Evolutionary conservation across 2,888 invertebrate genomes (phyloP).

Genomic region (Eutolmus rufibarbis): DNA sequence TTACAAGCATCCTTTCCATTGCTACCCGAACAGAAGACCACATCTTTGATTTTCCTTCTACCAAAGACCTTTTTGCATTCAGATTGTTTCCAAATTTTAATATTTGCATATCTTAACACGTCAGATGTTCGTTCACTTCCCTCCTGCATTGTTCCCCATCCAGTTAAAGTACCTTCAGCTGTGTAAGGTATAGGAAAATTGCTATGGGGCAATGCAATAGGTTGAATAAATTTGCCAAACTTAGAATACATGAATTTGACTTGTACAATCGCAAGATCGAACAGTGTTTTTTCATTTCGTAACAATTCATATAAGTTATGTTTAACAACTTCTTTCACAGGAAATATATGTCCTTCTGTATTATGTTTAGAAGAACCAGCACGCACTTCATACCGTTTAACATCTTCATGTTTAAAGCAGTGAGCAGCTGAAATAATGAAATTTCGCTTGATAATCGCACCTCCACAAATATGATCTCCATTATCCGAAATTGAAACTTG

Average conservation of each 20-base stretch:
- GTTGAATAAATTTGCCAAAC: not conserved
- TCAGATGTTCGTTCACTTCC: slow-evolving; percentile 50
- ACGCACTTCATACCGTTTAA: not conserved
- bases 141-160: slow-evolving; percentile 48
- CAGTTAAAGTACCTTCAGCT: slow-evolving; percentile 8
- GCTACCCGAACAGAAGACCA: not conserved
- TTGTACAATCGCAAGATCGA: not conserved
- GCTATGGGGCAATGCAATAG: not conserved
- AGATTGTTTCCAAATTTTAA: not conserved
- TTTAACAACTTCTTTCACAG: not conserved
- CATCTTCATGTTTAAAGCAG: slow-evolving; percentile 58
- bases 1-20: not conserved
- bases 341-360: slow-evolving; percentile 1
- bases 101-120: slow-evolving; percentile 58
- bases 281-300: not conserved
- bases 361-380: not conserved
- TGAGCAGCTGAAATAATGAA: slow-evolving; percentile 69
- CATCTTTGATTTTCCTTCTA: not conserved
- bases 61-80: not conserved
- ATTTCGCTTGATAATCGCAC: slow-evolving; percentile 63
- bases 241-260: not conserved
- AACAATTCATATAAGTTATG: not conserved
- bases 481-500: slow-evolving; percentile 55
- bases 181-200: not conserved
- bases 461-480: slow-evolving; percentile 67